A percentile compares a stretch with the other conserved stretches of the same genome.
Conservation (phyloP, 2,888 invertebrate genomes). For the Stomorhina lunata region DNA sequence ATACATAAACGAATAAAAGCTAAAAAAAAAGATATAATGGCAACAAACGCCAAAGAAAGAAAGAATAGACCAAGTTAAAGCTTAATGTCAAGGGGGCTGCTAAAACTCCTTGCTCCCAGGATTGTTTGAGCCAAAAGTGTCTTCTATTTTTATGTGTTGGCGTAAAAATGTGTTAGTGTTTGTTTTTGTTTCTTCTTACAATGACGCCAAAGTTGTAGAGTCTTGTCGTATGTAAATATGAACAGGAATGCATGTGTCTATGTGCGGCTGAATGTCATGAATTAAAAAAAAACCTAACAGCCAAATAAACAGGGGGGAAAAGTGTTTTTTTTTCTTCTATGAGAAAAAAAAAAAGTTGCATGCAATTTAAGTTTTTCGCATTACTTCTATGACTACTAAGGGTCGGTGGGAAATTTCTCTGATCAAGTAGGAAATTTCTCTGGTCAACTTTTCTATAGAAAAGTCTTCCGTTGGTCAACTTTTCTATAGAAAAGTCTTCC, state of each 20-base stretch:
- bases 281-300: constrained; percentile 46
- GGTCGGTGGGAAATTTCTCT: too few species aligned
- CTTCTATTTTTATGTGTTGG: not conserved
- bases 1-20: constrained; percentile 8
- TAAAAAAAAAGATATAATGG: not conserved
- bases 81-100: constrained; percentile 32
- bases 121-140: constrained; percentile 17
- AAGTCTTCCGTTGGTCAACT: too few species aligned
- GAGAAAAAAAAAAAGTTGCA: constrained; percentile 2
- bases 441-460: not conserved
- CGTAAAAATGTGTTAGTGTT: not conserved
- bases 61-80: constrained; percentile 40
- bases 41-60: constrained; percentile 4
- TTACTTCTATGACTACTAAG: not conserved
- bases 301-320: constrained; percentile 5
- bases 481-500: too few species aligned
- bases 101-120: constrained; percentile 17
- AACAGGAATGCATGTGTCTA: not conserved
- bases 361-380: constrained; percentile 57
- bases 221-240: constrained; percentile 48
- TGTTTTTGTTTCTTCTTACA: constrained; percentile 46
- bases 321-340: not conserved
- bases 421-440: too few species aligned
- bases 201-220: constrained; percentile 47
- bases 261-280: constrained; percentile 58